Conservation (phyloP, 2,888 invertebrate species). For the Sinodicranocentrus sp. region DNA sequence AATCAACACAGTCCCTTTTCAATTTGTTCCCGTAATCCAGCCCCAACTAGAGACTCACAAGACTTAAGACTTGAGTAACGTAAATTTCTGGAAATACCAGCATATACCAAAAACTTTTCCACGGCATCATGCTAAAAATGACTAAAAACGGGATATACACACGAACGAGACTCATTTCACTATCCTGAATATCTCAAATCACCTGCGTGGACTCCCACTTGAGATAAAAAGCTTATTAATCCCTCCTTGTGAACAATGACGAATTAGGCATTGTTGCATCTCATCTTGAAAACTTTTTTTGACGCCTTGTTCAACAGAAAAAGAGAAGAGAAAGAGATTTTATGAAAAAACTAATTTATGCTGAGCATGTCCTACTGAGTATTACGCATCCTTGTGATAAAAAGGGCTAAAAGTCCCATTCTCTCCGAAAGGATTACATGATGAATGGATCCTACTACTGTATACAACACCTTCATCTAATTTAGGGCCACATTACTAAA, state of each 20-base stretch:
- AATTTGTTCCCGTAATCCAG: too few relatives aligned
- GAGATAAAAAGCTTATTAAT: constrained; percentile 2
- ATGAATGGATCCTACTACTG: constrained; percentile 71
- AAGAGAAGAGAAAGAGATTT: constrained; percentile 22
- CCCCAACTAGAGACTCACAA: too few relatives aligned
- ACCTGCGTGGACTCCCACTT: background rate
- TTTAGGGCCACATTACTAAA: constrained; percentile 32
- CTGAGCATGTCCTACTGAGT: constrained; percentile 70
- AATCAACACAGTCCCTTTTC: too few relatives aligned
- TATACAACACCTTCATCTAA: constrained; percentile 55
- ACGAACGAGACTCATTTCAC: too few relatives aligned
- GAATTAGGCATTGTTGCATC: constrained; percentile 22
- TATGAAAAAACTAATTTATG: constrained; percentile 69
- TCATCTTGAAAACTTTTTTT: background rate
- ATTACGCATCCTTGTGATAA: constrained; percentile 44
- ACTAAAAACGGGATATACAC: too few relatives aligned
- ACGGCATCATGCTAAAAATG: too few relatives aligned
- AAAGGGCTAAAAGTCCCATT: constrained; percentile 32
- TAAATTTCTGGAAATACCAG: too few relatives aligned
- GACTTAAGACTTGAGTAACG: too few relatives aligned
- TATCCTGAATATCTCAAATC: too few relatives aligned
- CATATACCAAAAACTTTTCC: too few relatives aligned
- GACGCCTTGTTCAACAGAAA: background rate
- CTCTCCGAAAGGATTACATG: constrained; percentile 62
- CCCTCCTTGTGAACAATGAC: constrained; percentile 24